Evolutionary conservation across 2,888 invertebrate genomes (phyloP).

Genomic region (Pelosia muscerda): DNA sequence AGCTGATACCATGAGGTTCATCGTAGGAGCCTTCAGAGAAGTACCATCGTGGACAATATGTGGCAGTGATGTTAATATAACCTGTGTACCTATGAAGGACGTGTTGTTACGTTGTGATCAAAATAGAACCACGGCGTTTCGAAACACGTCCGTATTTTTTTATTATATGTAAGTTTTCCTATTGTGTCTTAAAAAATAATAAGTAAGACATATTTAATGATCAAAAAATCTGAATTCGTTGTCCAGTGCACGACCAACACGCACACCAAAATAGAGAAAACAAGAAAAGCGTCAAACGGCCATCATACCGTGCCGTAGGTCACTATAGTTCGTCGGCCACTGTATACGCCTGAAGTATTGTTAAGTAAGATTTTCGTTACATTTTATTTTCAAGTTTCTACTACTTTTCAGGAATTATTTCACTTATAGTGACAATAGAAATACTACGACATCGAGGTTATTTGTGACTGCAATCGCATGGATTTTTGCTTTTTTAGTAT

Average conservation of each 20-base stretch:
- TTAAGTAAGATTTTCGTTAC: no score
- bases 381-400: no score
- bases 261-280: no score
- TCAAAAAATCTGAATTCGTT: no score
- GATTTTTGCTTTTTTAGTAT: conserved; percentile 70
- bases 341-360: no score
- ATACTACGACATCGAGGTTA: conserved; percentile 60
- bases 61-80: conserved; percentile 25
- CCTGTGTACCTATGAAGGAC: conserved; percentile 58
- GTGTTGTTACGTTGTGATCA: conserved; percentile 56
- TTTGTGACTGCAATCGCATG: conserved; percentile 70
- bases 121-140: conserved; percentile 48
- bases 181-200: neutral
- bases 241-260: no score
- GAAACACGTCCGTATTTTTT: conserved; percentile 61
- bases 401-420: conserved; percentile 61
- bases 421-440: conserved; percentile 48
- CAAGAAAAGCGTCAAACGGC: no score
- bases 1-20: conserved; percentile 63
- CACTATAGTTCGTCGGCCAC: no score
- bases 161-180: conserved; percentile 67
- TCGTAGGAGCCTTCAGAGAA: conserved; percentile 54
- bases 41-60: conserved; percentile 65
- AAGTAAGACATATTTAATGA: neutral
- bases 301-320: no score